These are phyloP conservation scores for Mimas tiliae DNA, from an alignment of 2,888 invertebrate genomes.

Conservation along the genomic window DNA sequence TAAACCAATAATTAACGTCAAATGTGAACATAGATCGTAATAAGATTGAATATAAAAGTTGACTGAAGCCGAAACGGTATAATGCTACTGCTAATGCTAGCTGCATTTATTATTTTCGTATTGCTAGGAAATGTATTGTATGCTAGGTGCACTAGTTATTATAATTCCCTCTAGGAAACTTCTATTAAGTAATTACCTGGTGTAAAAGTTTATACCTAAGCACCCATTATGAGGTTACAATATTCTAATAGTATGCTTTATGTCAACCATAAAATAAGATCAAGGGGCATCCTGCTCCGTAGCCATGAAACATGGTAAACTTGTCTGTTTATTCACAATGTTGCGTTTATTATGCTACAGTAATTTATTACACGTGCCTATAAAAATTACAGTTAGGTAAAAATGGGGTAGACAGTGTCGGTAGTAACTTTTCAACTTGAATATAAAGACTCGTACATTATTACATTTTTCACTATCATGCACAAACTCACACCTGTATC, in stretches of 20 bases:
- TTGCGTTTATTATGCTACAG: conserved; percentile 32
- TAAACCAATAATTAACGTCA: too few relatives aligned
- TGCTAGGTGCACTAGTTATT: too few relatives aligned
- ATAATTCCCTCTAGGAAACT: too few relatives aligned
- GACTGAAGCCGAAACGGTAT: too few relatives aligned
- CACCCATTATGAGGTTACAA: conserved; percentile 14
- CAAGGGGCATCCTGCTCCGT: conserved; percentile 23
- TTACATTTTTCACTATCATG: too few relatives aligned
- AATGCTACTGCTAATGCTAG: too few relatives aligned
- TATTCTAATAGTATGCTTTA: conserved; percentile 20
- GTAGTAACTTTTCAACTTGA: background rate
- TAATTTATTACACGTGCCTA: conserved; percentile 29
- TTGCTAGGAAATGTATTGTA: too few relatives aligned
- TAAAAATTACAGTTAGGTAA: conserved; percentile 24
- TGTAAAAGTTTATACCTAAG: background rate
- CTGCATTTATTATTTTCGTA: too few relatives aligned
- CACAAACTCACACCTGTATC: too few relatives aligned
- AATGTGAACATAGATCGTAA: too few relatives aligned
- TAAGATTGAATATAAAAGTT: too few relatives aligned
- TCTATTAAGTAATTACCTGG: background rate
- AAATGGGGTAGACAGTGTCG: conserved; percentile 1
- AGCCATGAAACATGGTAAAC: conserved; percentile 25
- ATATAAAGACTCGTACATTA: background rate
- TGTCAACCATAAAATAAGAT: conserved; percentile 27
- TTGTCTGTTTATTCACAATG: conserved; percentile 28